phyloP scores from a whole-genome alignment of 1,140 invertebrate genomes.

The Cherax quadricarinatus region DNA sequence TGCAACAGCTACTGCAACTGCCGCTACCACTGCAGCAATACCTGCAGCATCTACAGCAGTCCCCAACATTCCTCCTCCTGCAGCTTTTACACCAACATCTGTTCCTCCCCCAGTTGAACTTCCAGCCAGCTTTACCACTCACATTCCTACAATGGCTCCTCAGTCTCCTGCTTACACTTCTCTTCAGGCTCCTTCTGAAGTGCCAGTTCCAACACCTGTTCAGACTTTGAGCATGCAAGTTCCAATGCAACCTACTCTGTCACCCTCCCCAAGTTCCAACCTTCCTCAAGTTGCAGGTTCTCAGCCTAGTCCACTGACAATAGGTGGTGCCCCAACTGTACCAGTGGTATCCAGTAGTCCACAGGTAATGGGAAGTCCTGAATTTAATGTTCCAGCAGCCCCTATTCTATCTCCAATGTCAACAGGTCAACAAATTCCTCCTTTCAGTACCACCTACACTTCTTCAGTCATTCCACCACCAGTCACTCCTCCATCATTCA shows the following conservation, averaged over 20 bases:
- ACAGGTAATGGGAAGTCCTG: background rate
- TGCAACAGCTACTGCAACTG: constrained; percentile 42
- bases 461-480: constrained; percentile 44
- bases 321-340: constrained; percentile 63
- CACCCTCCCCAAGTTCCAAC: constrained; percentile 1
- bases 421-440: background rate
- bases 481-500: constrained; percentile 39
- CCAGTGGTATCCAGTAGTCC: constrained; percentile 17
- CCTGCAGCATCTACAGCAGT: constrained; percentile 35
- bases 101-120: constrained; percentile 63
- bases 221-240: background rate
- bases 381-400: constrained; percentile 5
- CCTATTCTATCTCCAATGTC: background rate
- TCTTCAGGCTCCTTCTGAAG: constrained; percentile 11
- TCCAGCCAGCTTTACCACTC: constrained; percentile 61
- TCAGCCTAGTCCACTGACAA: constrained; percentile 50
- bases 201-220: background rate
- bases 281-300: constrained; percentile 6
- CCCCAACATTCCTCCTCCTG: constrained; percentile 41
- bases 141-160: constrained; percentile 8
- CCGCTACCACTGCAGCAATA: constrained; percentile 21
- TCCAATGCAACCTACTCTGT: background rate
- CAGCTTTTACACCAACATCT: constrained; percentile 45
- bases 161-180: background rate
- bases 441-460: constrained; percentile 33